A percentile compares a stretch with the other conserved stretches of the same genome.
These are phyloP conservation scores for Spicauda simplicius DNA, from an alignment of 2,888 invertebrate genomes.

Conservation along the genomic window DNA sequence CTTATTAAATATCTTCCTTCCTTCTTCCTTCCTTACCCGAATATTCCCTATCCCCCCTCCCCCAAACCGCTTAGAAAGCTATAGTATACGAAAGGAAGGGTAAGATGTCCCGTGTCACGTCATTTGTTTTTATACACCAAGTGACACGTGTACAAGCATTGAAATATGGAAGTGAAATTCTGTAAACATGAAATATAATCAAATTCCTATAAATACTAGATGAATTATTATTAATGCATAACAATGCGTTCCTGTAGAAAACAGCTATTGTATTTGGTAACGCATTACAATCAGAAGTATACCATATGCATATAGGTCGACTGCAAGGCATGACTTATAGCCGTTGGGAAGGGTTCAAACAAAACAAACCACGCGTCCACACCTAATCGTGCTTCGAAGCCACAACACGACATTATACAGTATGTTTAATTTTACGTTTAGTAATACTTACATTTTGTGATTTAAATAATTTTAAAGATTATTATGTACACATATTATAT, in stretches of 20 bases:
- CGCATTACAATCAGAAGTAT: constrained; percentile 10
- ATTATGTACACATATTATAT: too few species aligned
- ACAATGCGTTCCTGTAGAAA: background rate
- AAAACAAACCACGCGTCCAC: constrained; percentile 63
- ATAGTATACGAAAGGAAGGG: too few species aligned
- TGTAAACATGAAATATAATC: too few species aligned
- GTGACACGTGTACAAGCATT: too few species aligned
- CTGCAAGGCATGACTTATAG: constrained; percentile 23
- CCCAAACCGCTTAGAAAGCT: too few species aligned
- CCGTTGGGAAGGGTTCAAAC: constrained; percentile 49
- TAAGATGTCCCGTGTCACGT: too few species aligned
- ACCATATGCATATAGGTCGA: constrained; percentile 9
- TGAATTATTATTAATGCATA: background rate
- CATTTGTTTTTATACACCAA: too few species aligned
- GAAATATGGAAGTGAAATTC: too few species aligned
- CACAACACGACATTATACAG: constrained; percentile 63
- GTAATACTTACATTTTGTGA: background rate
- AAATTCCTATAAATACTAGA: background rate
- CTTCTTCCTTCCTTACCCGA: too few species aligned
- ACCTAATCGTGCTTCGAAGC: constrained; percentile 59
- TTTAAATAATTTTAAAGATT: too few species aligned
- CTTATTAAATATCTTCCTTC: too few species aligned
- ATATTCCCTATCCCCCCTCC: too few species aligned
- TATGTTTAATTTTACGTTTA: constrained; percentile 44
- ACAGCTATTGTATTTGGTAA: constrained; percentile 14